Evolutionary conservation across 53 echinoderm and acorn worm genomes (phyloP).

Genomic region (Arbacia lixula): DNA sequence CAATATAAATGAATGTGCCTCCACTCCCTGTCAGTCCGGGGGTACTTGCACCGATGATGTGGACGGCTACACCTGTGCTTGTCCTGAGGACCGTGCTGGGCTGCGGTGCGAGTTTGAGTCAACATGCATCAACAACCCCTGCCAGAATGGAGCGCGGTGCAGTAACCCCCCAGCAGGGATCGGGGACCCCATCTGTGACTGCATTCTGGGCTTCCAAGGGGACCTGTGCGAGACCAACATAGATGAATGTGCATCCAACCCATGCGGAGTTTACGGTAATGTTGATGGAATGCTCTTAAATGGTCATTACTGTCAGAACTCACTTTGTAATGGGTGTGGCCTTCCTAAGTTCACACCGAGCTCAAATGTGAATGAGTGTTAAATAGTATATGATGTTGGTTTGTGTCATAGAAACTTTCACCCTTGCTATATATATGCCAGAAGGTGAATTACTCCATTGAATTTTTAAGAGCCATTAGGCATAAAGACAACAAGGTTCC

Average conservation of each 20-base stretch:
- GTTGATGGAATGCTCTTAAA: background rate
- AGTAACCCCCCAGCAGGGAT: slow-evolving; percentile 51
- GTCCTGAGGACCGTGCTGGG: slow-evolving; percentile 70
- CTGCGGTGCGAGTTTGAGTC: slow-evolving; percentile 76
- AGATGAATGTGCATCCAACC: slow-evolving; percentile 82
- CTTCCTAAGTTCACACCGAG: no score
- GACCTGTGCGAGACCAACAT: slow-evolving; percentile 73
- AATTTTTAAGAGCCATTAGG: no score
- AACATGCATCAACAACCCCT: slow-evolving; percentile 78
- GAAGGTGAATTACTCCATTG: no score
- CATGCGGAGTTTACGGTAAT: slow-evolving; percentile 65
- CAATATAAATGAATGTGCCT: slow-evolving; percentile 70
- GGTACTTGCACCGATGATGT: slow-evolving; percentile 71
- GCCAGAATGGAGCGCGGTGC: slow-evolving; percentile 89
- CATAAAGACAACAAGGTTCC: no score
- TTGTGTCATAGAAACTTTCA: no score
- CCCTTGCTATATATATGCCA: no score
- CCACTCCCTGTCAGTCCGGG: slow-evolving; percentile 72
- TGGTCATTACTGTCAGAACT: background rate
- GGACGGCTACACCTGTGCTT: slow-evolving; percentile 70
- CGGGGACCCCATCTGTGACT: slow-evolving; percentile 70
- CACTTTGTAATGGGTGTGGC: no score
- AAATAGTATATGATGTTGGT: no score
- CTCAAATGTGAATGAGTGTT: no score
- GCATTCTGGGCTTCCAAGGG: slow-evolving; percentile 86